phyloP scores from a whole-genome alignment of 2,797 vertebrate genomes.

The Megaceryle alcyon region DNA sequence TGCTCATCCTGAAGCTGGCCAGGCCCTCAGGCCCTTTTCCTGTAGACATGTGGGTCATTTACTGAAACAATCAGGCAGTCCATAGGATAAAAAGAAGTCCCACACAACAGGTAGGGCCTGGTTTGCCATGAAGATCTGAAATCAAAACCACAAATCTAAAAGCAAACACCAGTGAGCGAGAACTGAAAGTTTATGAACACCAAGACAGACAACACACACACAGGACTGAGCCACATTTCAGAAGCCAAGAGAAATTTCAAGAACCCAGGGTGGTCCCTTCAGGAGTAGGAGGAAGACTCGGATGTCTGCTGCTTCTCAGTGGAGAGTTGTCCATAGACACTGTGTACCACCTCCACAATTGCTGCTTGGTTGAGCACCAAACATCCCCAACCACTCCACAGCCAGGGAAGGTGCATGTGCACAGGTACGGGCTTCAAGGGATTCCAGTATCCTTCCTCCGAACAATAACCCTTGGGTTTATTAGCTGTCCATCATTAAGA shows the following conservation, averaged over 20 bases:
- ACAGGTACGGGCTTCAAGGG: rapidly evolving
- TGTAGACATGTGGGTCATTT: rapidly evolving
- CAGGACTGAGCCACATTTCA: not conserved
- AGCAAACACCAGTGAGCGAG: not conserved
- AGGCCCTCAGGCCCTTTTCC: not conserved
- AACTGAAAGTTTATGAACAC: not conserved
- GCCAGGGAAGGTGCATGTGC: not conserved
- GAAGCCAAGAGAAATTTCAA: not conserved
- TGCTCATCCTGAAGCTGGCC: not conserved
- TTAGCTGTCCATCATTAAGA: not conserved
- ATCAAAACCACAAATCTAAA: not conserved
- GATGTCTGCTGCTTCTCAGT: not conserved
- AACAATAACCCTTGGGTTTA: not conserved
- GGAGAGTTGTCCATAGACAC: rapidly evolving
- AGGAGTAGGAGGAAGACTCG: not conserved
- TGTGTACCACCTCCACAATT: rapidly evolving
- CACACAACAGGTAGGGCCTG: rapidly evolving
- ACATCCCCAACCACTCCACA: rapidly evolving
- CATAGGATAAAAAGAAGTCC: not conserved
- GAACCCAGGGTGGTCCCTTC: not conserved
- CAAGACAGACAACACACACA: not conserved
- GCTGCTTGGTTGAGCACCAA: rapidly evolving
- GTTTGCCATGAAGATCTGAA: not conserved
- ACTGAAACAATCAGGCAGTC: not conserved
- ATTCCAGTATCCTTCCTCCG: not conserved